These are phyloP conservation scores for Noctua comes DNA, from an alignment of 2,888 invertebrate species.

Conservation along the genomic window DNA sequence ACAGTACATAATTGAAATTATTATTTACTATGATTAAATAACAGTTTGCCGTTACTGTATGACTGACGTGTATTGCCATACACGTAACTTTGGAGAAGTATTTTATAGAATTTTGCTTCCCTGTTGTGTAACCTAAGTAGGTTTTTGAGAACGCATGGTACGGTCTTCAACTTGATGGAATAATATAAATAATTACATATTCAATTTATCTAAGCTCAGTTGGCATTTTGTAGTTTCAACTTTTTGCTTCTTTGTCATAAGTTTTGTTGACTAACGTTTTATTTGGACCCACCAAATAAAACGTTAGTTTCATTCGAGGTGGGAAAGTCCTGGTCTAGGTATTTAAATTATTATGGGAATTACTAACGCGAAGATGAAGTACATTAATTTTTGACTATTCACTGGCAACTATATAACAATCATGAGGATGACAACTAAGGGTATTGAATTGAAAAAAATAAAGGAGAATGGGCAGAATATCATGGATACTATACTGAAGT, in stretches of 20 bases:
- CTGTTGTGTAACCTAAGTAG: slow-evolving; percentile 8
- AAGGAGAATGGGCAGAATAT: no score
- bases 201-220: neutral
- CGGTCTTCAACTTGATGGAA: neutral
- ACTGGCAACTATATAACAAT: neutral
- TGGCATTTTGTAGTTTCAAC: neutral
- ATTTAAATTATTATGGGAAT: neutral
- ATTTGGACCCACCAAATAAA: no score
- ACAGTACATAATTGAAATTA: slow-evolving; percentile 87
- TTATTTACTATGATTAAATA: slow-evolving; percentile 85
- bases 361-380: rapidly evolving
- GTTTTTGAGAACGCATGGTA: slow-evolving; percentile 2
- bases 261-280: no score
- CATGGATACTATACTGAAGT: neutral
- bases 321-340: neutral
- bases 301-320: neutral
- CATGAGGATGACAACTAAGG: neutral
- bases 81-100: slow-evolving; percentile 31
- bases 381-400: neutral
- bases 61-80: slow-evolving; percentile 56
- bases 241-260: neutral
- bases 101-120: slow-evolving; percentile 35
- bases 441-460: neutral
- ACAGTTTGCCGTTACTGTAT: slow-evolving; percentile 48
- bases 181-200: neutral